These are phyloP conservation scores for Laspeyria flexula DNA, from an alignment of 2,888 invertebrate species.

Conservation along the genomic window DNA sequence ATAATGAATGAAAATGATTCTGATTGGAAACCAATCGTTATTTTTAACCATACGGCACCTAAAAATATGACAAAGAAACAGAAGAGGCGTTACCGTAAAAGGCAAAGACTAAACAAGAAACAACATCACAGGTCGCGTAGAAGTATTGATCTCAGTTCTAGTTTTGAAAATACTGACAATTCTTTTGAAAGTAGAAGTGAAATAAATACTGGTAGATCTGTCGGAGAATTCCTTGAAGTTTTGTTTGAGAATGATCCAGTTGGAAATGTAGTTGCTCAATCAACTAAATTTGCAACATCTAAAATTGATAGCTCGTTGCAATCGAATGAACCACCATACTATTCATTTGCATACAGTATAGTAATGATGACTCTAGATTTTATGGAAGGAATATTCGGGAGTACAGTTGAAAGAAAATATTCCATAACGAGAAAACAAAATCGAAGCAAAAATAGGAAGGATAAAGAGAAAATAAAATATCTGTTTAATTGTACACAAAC, in stretches of 20 bases:
- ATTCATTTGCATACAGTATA: constrained; percentile 63
- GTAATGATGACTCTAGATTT: constrained; percentile 68
- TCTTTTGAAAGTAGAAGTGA: background rate
- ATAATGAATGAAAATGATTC: constrained; percentile 40
- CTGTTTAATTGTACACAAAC: background rate
- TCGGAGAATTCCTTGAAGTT: constrained; percentile 53
- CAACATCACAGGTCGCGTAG: constrained; percentile 59
- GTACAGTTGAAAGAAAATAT: no score
- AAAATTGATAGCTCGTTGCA: constrained; percentile 56
- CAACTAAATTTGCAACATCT: constrained; percentile 54
- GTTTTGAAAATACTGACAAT: constrained; percentile 7
- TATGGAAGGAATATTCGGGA: constrained; percentile 65
- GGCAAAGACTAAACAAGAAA: constrained; percentile 45
- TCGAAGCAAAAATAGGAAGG: constrained; percentile 50
- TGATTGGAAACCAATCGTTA: constrained; percentile 75
- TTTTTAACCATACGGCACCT: constrained; percentile 51
- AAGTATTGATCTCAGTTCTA: constrained; percentile 31
- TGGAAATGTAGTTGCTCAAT: constrained; percentile 49
- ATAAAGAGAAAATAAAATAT: background rate
- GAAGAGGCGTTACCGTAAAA: constrained; percentile 44
- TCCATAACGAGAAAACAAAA: no score
- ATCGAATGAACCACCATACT: constrained; percentile 63
- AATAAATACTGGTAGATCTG: constrained; percentile 38
- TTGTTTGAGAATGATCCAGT: constrained; percentile 57
- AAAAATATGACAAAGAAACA: constrained; percentile 40